A percentile compares a stretch with the other conserved stretches of the same genome.
phyloP scores from a whole-genome alignment of 2,888 invertebrate genomes.

The Habrosyne pyritoides region DNA sequence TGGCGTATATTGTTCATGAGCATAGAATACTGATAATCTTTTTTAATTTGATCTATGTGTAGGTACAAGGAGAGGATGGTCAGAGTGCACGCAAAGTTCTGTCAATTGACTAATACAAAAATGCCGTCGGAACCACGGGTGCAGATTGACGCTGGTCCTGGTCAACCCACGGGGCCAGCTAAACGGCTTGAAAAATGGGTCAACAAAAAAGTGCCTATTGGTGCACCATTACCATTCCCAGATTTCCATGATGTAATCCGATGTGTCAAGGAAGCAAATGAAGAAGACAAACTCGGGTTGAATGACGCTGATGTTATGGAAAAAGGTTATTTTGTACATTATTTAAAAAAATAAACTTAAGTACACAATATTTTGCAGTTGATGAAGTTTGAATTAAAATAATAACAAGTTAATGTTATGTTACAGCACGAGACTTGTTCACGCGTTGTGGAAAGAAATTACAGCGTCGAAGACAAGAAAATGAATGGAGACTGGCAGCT shows the following conservation, averaged over 20 bases:
- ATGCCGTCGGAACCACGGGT: slow-evolving; percentile 74
- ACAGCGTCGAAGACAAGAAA: slow-evolving; percentile 85
- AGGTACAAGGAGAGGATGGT: slow-evolving; percentile 79
- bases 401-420: slow-evolving; percentile 4
- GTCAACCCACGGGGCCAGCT: slow-evolving; percentile 67
- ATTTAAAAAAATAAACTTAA: too few species aligned
- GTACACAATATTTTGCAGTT: neutral
- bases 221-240: slow-evolving; percentile 72
- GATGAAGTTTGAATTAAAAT: neutral
- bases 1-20: neutral
- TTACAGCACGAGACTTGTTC: slow-evolving; percentile 85
- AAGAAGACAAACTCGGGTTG: slow-evolving; percentile 67
- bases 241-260: slow-evolving; percentile 82
- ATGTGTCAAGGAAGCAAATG: slow-evolving; percentile 70
- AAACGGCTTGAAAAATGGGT: slow-evolving; percentile 70
- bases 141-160: slow-evolving; percentile 60
- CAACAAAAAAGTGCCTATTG: slow-evolving; percentile 72
- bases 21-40: neutral
- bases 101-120: slow-evolving; percentile 84
- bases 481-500: slow-evolving; percentile 84
- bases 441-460: slow-evolving; percentile 86
- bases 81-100: slow-evolving; percentile 83
- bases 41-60: slow-evolving; percentile 18
- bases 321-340: slow-evolving; percentile 56
- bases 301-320: slow-evolving; percentile 72